Evolutionary conservation across 2,888 invertebrate species (phyloP).

Genomic region (Nephrotoma flavescens): DNA sequence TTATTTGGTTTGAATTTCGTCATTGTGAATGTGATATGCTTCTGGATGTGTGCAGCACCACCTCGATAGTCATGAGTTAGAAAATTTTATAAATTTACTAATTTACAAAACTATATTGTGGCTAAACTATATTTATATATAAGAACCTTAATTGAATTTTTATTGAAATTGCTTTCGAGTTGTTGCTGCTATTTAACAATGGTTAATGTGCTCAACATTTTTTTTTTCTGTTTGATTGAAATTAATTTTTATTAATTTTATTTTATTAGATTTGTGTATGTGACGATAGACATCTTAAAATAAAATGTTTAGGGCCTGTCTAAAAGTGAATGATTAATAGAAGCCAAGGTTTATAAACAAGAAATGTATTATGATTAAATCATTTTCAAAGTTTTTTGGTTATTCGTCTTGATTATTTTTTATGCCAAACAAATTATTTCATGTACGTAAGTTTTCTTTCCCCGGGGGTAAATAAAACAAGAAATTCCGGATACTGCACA

Average conservation of each 20-base stretch:
- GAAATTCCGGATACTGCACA: background rate
- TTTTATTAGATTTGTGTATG: background rate
- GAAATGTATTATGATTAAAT: background rate
- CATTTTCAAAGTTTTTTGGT: background rate
- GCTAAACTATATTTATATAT: background rate
- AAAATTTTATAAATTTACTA: background rate
- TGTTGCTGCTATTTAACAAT: background rate
- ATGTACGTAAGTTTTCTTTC: background rate
- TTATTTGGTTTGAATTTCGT: background rate
- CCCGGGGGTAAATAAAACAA: background rate
- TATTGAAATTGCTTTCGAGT: background rate
- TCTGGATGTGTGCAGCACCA: background rate
- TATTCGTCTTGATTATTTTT: background rate
- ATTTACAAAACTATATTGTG: background rate
- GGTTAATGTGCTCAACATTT: background rate
- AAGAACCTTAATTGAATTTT: background rate
- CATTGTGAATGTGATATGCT: background rate
- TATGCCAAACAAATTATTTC: background rate
- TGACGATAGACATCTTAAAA: background rate
- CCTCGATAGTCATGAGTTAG: background rate
- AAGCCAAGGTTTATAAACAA: background rate
- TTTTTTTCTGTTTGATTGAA: background rate
- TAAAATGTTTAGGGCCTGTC: background rate
- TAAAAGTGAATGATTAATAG: background rate
- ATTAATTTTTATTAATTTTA: background rate